Base-by-base conservation (phyloP, 1,140 invertebrate species). In the Aricia agestis region DNA sequence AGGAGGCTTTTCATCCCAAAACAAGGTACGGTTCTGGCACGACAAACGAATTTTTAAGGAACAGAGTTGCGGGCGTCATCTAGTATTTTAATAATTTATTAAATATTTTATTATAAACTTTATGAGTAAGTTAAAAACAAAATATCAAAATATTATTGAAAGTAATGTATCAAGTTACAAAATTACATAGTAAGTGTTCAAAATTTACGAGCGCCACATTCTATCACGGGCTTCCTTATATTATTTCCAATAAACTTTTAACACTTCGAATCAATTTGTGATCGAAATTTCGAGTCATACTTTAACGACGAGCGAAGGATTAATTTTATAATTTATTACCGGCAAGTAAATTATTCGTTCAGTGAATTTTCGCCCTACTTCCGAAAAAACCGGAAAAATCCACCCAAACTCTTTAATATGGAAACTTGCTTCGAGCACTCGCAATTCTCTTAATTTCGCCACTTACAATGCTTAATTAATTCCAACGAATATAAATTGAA, bases 401-500 rank as follows among this genome's bases (percentile, higher is more conserved):
- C 45, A 36, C 13, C 45, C 6, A 52, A 52, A 52, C 45, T 52
- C 45, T 52, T 52, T 52, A 52, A 52, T 52, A 52, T 52, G 45
- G 45, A 52, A 52, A 52, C 45, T 52, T 52, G 45, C 11, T 15
- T 52, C 45, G 45, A 52, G 45, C 45, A 52, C 36, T 36, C 11
- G 45, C 45, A 15, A 52, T 52, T 52, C 45, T 13, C 45, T 52
- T 52, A 52, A 52, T 52, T 52, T 52, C 45, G 13, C 45, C 45
- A 52, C 45, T 52, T 52, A 52, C 45, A 52, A 52, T 15, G 45
- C 45, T 52, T 52, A 52, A 52, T 52, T 52, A 52, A 52, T 52
- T 52, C 13, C 10, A 52, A 5, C 45, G 45, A 52, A 52, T 52
- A 15, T 13, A 52, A 52, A 52, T 52, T 9, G 13, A 52, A 52